Conservation (phyloP, 2,888 invertebrate genomes). For the Sthenelais limicola region DNA sequence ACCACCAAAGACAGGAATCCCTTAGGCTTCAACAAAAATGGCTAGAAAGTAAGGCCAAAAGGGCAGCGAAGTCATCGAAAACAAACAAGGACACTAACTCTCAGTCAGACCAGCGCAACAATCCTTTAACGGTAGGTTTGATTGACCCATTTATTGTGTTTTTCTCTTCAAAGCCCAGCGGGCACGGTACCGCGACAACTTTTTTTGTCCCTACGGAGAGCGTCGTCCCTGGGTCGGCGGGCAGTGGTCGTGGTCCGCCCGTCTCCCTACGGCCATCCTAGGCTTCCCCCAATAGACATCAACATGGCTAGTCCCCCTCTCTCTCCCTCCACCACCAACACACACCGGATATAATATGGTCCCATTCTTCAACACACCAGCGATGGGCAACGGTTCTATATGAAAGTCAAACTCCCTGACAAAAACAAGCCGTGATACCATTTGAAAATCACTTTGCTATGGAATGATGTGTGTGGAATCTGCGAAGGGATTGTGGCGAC, state of each 20-base stretch:
- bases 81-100: conserved; percentile 20
- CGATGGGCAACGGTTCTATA: too few species aligned
- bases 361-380: too few species aligned
- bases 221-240: neutral
- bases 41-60: conserved; percentile 91
- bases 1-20: conserved; percentile 92
- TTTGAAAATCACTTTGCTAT: too few species aligned
- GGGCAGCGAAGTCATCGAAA: conserved; percentile 73
- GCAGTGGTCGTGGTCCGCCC: neutral
- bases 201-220: neutral
- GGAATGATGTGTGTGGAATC: too few species aligned
- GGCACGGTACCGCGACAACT: neutral
- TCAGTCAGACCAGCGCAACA: conserved; percentile 38
- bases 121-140: conserved; percentile 31
- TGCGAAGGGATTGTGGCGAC: too few species aligned
- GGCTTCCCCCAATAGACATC: too few species aligned
- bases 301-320: too few species aligned
- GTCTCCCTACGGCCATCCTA: conserved; percentile 8
- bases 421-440: too few species aligned
- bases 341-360: too few species aligned
- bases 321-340: too few species aligned
- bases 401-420: too few species aligned
- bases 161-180: conserved; percentile 12
- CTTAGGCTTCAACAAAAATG: conserved; percentile 89
- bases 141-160: conserved; percentile 29